These are phyloP conservation scores for Carettochelys insculpta DNA, from an alignment of 2,113 vertebrate genomes.

Conservation along the genomic window DNA sequence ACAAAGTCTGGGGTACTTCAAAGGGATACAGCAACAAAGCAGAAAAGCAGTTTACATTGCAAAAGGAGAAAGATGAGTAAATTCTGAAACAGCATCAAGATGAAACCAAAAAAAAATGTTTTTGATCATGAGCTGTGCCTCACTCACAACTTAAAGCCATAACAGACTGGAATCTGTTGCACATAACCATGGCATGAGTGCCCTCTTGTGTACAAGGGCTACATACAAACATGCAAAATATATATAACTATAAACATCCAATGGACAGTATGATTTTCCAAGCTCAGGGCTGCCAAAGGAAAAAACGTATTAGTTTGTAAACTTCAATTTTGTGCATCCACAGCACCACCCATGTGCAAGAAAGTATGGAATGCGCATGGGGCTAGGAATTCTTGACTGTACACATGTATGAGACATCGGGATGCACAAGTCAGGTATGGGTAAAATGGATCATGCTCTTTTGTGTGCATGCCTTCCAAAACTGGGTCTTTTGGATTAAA, in stretches of 20 bases:
- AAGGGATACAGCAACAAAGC: not conserved
- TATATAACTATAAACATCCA: too few species aligned
- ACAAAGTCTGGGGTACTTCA: constrained; percentile 52
- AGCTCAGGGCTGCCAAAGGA: not conserved
- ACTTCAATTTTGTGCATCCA: not conserved
- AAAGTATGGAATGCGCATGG: not conserved
- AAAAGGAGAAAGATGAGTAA: not conserved
- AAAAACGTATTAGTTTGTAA: accelerated
- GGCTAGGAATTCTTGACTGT: accelerated
- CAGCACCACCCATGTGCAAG: too few species aligned
- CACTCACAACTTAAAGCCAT: not conserved
- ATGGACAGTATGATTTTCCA: accelerated
- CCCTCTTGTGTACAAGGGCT: not conserved
- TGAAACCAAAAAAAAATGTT: constrained; percentile 5
- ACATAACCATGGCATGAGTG: not conserved
- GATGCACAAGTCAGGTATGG: not conserved
- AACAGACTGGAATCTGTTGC: not conserved
- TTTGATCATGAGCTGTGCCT: not conserved
- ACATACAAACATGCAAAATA: accelerated
- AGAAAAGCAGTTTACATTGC: constrained; percentile 28
- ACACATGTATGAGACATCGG: accelerated
- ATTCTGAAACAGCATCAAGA: not conserved
- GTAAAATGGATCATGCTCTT: not conserved
- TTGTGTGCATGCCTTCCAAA: not conserved
- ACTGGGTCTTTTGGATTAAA: accelerated